phyloP scores from a whole-genome alignment of 2,888 invertebrate species.

The Euproctis similis region DNA sequence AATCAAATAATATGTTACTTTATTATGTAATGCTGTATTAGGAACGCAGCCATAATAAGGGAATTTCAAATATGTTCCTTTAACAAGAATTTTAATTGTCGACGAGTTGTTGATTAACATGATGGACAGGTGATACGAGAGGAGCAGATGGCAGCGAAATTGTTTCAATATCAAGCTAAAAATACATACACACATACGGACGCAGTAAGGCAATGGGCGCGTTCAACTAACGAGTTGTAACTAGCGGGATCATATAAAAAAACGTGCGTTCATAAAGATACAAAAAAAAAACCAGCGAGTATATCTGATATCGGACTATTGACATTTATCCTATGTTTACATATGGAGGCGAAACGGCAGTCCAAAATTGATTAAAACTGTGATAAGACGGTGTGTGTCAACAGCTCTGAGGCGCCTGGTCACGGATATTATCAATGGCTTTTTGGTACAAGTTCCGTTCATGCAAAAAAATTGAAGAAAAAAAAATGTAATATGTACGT shows the following conservation, averaged over 20 bases:
- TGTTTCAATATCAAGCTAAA: constrained; percentile 64
- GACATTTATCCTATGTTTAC: constrained; percentile 65
- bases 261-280: constrained; percentile 40
- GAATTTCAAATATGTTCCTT: constrained; percentile 60
- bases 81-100: constrained; percentile 49
- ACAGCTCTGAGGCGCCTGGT: constrained; percentile 60
- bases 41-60: constrained; percentile 39
- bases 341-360: constrained; percentile 72
- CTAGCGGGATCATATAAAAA: constrained; percentile 49
- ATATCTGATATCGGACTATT: constrained; percentile 67
- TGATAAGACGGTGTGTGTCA: constrained; percentile 59
- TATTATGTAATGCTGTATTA: no score
- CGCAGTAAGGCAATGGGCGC: constrained; percentile 21
- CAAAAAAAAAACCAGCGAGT: constrained; percentile 56
- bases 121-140: constrained; percentile 67
- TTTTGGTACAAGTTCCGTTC: constrained; percentile 38
- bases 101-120: constrained; percentile 61
- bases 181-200: constrained; percentile 48
- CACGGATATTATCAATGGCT: constrained; percentile 49
- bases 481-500: no score
- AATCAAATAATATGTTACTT: constrained; percentile 14
- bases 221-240: constrained; percentile 27
- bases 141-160: constrained; percentile 62
- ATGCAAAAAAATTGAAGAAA: no score
- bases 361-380: constrained; percentile 62